Percentiles rank a stretch among this genome's conserved stretches.
Evolutionary conservation across 2,888 invertebrate species (phyloP).

Genomic region (Maniola hyperantus): DNA sequence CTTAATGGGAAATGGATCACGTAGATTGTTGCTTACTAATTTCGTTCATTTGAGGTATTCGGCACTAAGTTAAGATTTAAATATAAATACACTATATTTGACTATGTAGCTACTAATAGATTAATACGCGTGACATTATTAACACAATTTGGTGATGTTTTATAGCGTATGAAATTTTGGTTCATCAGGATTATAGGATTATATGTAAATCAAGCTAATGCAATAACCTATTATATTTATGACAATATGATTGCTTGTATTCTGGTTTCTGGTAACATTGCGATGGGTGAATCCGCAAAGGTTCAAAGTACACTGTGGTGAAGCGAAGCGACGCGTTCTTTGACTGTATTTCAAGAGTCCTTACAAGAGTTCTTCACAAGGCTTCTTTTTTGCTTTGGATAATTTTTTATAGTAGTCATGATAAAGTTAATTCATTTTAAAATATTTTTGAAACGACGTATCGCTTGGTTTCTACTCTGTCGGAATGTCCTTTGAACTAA

Average conservation of each 20-base stretch:
- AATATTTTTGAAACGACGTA: background rate
- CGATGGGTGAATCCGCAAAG: background rate
- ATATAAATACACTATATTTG: slow-evolving; percentile 1
- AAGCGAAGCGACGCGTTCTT: background rate
- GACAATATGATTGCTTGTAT: slow-evolving; percentile 6
- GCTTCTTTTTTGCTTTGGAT: background rate
- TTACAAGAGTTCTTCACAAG: background rate
- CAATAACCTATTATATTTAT: background rate
- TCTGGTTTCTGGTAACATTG: slow-evolving; percentile 7
- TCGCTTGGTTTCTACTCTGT: background rate
- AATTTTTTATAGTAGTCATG: background rate
- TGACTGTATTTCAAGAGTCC: background rate
- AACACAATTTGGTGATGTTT: slow-evolving; percentile 2
- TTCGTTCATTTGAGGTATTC: slow-evolving; percentile 16
- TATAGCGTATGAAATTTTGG: background rate
- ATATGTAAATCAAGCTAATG: slow-evolving; percentile 1
- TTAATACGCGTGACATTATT: background rate
- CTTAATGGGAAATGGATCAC: slow-evolving; percentile 21
- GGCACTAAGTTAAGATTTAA: slow-evolving; percentile 4
- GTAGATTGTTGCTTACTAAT: slow-evolving; percentile 29
- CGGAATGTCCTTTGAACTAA: background rate
- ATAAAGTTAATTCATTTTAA: background rate
- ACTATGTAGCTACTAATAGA: background rate
- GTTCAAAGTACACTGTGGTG: background rate
- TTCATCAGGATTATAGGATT: slow-evolving; percentile 3